Evolutionary conservation across 2,797 vertebrate species (phyloP).

Genomic region (Phoxinus dragarum): DNA sequence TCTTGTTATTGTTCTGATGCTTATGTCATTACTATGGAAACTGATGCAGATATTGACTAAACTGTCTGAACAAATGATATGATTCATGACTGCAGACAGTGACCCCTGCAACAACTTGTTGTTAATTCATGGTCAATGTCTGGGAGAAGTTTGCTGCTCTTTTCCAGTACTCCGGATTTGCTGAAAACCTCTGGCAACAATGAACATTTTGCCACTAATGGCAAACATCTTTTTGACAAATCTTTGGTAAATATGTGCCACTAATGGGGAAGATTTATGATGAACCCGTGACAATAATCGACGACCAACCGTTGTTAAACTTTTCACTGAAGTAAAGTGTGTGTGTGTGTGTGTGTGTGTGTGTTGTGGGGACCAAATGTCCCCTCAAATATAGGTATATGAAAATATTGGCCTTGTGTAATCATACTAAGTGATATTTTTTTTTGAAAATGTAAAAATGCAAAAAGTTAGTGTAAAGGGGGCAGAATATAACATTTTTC

Average conservation of each 20-base stretch:
- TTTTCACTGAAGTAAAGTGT: background rate
- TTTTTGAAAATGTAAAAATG: background rate
- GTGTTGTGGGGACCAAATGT: too few species aligned
- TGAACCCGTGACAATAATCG: background rate
- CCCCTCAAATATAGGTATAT: too few species aligned
- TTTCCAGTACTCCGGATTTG: background rate
- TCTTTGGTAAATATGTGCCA: background rate
- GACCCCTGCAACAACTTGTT: background rate
- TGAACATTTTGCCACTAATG: background rate
- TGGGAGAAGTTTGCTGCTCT: background rate
- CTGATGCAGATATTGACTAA: constrained; percentile 3
- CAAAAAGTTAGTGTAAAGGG: background rate
- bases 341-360: background rate
- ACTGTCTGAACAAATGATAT: background rate
- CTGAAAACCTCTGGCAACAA: background rate
- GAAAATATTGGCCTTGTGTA: too few species aligned
- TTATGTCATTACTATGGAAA: background rate
- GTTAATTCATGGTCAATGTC: background rate
- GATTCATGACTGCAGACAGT: background rate
- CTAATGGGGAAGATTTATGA: background rate
- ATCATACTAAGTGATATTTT: background rate
- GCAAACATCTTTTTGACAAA: background rate
- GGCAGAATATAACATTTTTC: background rate
- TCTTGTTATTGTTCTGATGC: background rate
- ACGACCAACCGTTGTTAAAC: background rate